Evolutionary conservation across 23 tunicate genomes (phyloP), one percentile per base, ranked within the genome.

Genomic region (Ciona savignyi): DNA sequence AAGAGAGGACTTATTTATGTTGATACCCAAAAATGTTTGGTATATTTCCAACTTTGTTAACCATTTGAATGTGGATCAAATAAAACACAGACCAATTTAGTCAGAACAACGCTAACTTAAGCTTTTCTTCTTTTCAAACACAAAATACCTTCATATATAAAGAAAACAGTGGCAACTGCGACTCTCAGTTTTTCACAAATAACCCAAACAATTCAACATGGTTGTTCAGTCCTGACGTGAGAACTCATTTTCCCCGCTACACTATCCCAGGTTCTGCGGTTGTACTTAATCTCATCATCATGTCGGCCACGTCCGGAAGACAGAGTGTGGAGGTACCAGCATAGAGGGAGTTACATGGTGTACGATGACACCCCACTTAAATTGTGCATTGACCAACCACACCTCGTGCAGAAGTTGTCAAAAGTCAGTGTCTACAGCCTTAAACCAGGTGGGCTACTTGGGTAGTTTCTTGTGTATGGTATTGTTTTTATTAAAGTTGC

Each of bases 271-370:
- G 66, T 91, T 15, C 51, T 91, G 3, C 85, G 97, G 11, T 34
- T 91, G 4, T 91, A 91, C 42, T 72, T 84, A 27, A 77, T 91
- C n/a, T 48, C 92, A 32, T 84, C 97, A 6, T 76, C 83, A 0
- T 27, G 83, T 21, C 80, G 97, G 1, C 80, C 86, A 2, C 83
- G 82, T 25, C 25, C 42, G 9, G 91, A 84, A 27, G 84, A 75
- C 49, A 62, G 86, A 1, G 33, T 84, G 35, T 91, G 97, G 97
- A 71, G 91, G 30, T 71, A 42, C 34, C 83, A 91, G 33, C 91
- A 85, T 6, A 31, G 87, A 60, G 97, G 97, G 21, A 74, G 83
- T 2, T 91, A 80, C 42, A 60, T 78, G n/a, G 28, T 66, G 27
- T 33, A 33, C 35, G 97, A 91, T 66, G 91, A 91, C 60, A 80